A percentile compares a stretch with the other conserved stretches of the same genome.
phyloP scores from a whole-genome alignment of 1,140 invertebrate genomes.

The Globodera ellingtonae region DNA sequence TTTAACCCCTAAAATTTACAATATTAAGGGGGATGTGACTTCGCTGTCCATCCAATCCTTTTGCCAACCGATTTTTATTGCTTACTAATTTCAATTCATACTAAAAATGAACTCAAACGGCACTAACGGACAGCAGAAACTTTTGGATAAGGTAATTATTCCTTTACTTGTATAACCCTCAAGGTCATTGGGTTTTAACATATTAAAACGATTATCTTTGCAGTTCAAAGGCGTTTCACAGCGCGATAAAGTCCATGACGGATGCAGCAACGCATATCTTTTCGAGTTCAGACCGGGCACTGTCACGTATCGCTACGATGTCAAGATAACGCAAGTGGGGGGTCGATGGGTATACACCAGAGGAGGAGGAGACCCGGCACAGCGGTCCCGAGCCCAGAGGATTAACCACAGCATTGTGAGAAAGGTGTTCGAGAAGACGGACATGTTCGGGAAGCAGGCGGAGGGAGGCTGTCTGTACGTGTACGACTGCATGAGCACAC shows the following conservation, averaged over 20 bases:
- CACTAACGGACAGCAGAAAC: neutral
- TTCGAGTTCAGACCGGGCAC: slow-evolving; percentile 14
- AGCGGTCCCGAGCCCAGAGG: neutral
- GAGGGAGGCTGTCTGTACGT: neutral
- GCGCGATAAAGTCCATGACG: neutral
- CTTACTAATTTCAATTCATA: neutral
- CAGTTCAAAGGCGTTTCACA: neutral
- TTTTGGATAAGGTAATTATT: neutral
- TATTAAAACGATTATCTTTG: neutral
- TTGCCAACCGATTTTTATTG: neutral
- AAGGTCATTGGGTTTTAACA: no score
- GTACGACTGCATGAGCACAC: slow-evolving; percentile 12
- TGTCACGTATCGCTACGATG: slow-evolving; percentile 25
- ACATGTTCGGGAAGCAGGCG: neutral
- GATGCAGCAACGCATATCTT: slow-evolving; percentile 7
- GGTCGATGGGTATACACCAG: neutral
- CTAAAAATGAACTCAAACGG: neutral
- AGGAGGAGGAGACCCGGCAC: slow-evolving; percentile 6
- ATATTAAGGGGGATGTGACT: neutral
- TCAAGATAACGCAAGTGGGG: slow-evolving; percentile 2
- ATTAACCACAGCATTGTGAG: slow-evolving; percentile 10
- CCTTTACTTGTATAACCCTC: neutral
- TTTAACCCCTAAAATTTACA: neutral
- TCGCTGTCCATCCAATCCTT: neutral
- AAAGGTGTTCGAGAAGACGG: slow-evolving; percentile 9